These are phyloP conservation scores for Hyppa rectilinea DNA, from an alignment of 2,888 invertebrate species.

Conservation along the genomic window DNA sequence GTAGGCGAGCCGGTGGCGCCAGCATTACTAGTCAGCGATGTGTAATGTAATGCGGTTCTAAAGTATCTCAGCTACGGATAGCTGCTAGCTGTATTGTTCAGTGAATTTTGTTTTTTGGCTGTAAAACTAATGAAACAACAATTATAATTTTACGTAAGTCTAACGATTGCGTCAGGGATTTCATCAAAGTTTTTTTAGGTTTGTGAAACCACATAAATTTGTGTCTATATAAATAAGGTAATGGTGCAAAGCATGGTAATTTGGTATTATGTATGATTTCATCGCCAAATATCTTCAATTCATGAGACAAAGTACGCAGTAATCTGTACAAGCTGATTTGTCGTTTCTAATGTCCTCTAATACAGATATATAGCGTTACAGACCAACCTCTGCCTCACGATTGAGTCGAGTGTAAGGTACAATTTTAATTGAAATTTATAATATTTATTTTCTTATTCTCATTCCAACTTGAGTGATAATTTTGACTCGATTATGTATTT, in stretches of 20 bases:
- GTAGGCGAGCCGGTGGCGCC: slow-evolving; percentile 54
- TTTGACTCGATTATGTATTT: slow-evolving; percentile 77
- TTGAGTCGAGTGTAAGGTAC: slow-evolving; percentile 64
- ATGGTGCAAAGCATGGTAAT: slow-evolving; percentile 81
- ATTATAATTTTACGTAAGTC: slow-evolving; percentile 72
- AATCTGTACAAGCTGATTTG: slow-evolving; percentile 64
- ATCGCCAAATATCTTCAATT: slow-evolving; percentile 66
- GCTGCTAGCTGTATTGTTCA: slow-evolving; percentile 74
- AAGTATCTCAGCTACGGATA: slow-evolving; percentile 73
- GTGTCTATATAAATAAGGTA: slow-evolving; percentile 79
- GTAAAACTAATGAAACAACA: slow-evolving; percentile 70
- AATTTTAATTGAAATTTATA: slow-evolving; percentile 70
- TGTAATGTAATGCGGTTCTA: slow-evolving; percentile 60
- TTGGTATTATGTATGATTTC: slow-evolving; percentile 73
- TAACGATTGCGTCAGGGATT: slow-evolving; percentile 68
- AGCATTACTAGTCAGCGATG: slow-evolving; percentile 82
- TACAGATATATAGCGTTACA: slow-evolving; percentile 54
- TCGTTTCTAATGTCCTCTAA: slow-evolving; percentile 51
- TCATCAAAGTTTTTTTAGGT: slow-evolving; percentile 71
- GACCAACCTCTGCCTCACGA: slow-evolving; percentile 54
- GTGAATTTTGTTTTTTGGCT: slow-evolving; percentile 75
- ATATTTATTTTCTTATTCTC: slow-evolving; percentile 83
- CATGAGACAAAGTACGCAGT: slow-evolving; percentile 59
- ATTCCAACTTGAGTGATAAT: slow-evolving; percentile 86
- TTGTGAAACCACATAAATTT: slow-evolving; percentile 77